Base-by-base conservation (phyloP, 2,888 invertebrate genomes). In the Nemotelus nigrinus region DNA sequence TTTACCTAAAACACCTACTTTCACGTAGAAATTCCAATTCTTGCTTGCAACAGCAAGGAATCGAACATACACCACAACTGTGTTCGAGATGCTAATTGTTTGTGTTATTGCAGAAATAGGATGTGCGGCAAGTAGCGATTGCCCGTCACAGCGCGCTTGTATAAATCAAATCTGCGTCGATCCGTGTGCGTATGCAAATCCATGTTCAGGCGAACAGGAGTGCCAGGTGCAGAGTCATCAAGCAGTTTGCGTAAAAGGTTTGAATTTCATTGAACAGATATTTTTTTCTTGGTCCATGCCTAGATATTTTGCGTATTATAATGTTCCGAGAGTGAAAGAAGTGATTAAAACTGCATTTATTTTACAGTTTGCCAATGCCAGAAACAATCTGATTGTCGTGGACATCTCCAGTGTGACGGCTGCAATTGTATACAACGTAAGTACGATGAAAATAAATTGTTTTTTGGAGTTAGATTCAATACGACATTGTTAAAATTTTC, bases 181-280 rank as follows among this genome's bases (percentile, higher is more conserved):
- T 87, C 96, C 96, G 43, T 96, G 96, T 86, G 89, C 91, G 10
- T 89, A 89, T 85, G 91, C 89, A 44, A 92, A 94, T 80, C 95
- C 94, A 2, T 96, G 96, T 84, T 88, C 90, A 45, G 87, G 89
- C 63, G 90, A 92, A 72, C 94, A 96, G 82, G 93, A 94, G 81
- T 96, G 96, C 84, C 92, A 93, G 82, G 94, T 96, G 65, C 90
- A 93, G 82, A 89, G 94, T 83, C 96, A 96, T 85, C 93, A 93
- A 84, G 93, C 96, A 6, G 92, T 94, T 79, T 96, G 96, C 85
- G 91, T 93, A 58, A 92, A 92, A 89, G 94, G 95, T 93, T 63
- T 70, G 63, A n/a, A 3, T 7, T 60, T 60, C 8, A 41, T 39
- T 25, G 25, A 25, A 25, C 0, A 10, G 39, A 74, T 5, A 67